phyloP scores from a whole-genome alignment of 2,113 vertebrate species.

The Cariama cristata region DNA sequence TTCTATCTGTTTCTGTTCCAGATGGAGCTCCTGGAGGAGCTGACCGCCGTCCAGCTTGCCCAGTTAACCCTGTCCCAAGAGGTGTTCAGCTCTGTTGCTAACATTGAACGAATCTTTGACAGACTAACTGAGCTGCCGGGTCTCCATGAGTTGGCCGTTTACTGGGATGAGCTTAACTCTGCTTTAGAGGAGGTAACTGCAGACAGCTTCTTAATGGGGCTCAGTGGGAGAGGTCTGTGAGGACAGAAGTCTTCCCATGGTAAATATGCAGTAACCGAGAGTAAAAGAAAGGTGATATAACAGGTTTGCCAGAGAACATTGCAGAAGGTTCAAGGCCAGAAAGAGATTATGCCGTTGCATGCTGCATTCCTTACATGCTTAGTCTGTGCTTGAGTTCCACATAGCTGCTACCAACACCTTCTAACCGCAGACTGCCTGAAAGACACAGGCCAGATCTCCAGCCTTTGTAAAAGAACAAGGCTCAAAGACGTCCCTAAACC shows the following conservation, averaged over 20 bases:
- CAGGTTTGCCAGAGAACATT: background rate
- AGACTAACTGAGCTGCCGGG: background rate
- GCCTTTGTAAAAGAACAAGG: background rate
- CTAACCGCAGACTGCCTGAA: background rate
- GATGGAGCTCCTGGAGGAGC: background rate
- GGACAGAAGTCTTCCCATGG: background rate
- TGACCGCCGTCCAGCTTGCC: background rate
- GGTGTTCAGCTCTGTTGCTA: background rate
- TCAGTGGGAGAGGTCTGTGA: background rate
- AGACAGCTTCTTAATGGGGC: background rate
- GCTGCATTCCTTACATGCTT: background rate
- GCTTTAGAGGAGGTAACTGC: background rate
- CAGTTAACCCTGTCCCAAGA: background rate
- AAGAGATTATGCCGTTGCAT: background rate
- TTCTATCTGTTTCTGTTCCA: background rate
- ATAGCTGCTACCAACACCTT: background rate
- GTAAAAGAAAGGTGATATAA: background rate
- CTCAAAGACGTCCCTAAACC: background rate
- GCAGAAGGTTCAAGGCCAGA: background rate
- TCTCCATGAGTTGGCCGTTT: background rate
- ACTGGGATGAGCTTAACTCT: constrained; percentile 30
- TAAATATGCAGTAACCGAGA: background rate
- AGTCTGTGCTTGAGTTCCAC: background rate
- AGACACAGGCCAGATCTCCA: background rate
- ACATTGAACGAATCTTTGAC: background rate